Evolutionary conservation across 2,113 vertebrate species (phyloP).

Genomic region (Brienomyrus longianalis): DNA sequence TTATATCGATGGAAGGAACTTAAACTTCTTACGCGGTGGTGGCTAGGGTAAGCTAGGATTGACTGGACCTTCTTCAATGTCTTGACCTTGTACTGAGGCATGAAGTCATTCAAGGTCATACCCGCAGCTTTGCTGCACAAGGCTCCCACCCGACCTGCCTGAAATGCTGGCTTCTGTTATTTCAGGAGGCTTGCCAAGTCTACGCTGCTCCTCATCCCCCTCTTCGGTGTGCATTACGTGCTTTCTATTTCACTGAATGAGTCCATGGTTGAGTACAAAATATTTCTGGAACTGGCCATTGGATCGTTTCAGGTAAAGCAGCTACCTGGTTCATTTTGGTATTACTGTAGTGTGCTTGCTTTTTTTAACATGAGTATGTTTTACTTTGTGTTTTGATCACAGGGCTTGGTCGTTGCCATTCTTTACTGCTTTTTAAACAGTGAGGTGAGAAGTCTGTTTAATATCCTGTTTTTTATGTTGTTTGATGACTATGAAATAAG

Average conservation of each 20-base stretch:
- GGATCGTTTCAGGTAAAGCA: slow-evolving; percentile 82
- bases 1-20: background rate
- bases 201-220: slow-evolving; percentile 78
- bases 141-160: background rate
- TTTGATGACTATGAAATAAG: background rate
- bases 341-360: background rate
- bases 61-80: background rate
- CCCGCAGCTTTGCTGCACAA: background rate
- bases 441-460: slow-evolving; percentile 46
- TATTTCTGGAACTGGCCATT: slow-evolving; percentile 78
- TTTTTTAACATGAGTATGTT: background rate
- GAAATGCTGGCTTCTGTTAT: background rate
- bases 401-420: slow-evolving; percentile 80
- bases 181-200: slow-evolving; percentile 83
- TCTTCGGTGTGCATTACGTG: slow-evolving; percentile 85
- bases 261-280: slow-evolving; percentile 68
- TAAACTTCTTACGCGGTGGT: background rate
- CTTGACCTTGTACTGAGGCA: background rate
- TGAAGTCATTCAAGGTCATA: background rate
- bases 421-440: slow-evolving; percentile 85
- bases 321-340: background rate
- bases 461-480: background rate
- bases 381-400: slow-evolving; percentile 23
- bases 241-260: slow-evolving; percentile 67
- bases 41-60: background rate